These are phyloP conservation scores for Cartodere bifasciata DNA, from an alignment of 2,888 invertebrate species.

Conservation along the genomic window DNA sequence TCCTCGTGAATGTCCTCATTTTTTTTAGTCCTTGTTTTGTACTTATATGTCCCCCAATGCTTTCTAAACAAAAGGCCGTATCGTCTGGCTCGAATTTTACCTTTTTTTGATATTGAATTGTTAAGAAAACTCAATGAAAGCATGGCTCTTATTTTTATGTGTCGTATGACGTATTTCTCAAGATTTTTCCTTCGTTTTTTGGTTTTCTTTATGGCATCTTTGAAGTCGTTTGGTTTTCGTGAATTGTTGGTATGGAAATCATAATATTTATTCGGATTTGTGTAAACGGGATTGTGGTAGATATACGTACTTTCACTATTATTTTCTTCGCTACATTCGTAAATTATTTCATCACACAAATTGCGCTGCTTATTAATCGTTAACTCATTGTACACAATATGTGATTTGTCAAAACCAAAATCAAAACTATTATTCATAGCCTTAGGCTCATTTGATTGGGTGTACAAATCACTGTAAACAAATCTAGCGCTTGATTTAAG, in stretches of 20 bases:
- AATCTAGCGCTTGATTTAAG: no score
- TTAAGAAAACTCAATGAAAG: constrained; percentile 40
- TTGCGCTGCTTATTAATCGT: no score
- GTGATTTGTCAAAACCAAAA: no score
- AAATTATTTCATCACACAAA: constrained; percentile 31
- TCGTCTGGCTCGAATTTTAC: constrained; percentile 11
- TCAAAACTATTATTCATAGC: no score
- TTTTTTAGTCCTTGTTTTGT: constrained; percentile 3
- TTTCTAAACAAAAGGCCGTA: neutral
- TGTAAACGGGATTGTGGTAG: constrained; percentile 34
- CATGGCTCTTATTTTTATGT: constrained; percentile 54
- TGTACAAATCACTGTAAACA: no score
- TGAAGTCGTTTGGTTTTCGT: constrained; percentile 7
- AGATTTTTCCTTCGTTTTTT: constrained; percentile 10
- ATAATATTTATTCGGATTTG: constrained; percentile 17
- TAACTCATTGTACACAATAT: no score
- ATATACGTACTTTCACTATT: constrained; percentile 24
- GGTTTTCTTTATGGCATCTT: constrained; percentile 8
- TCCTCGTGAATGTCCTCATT: constrained; percentile 24
- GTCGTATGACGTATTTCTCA: constrained; percentile 44
- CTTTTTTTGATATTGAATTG: neutral
- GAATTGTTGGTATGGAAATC: constrained; percentile 20
- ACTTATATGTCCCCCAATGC: neutral
- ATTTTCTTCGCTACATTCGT: constrained; percentile 33
- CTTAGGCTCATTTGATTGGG: no score